Evolutionary conservation across 2,888 invertebrate species (phyloP).

Genomic region (Falcaria lacertinaria): DNA sequence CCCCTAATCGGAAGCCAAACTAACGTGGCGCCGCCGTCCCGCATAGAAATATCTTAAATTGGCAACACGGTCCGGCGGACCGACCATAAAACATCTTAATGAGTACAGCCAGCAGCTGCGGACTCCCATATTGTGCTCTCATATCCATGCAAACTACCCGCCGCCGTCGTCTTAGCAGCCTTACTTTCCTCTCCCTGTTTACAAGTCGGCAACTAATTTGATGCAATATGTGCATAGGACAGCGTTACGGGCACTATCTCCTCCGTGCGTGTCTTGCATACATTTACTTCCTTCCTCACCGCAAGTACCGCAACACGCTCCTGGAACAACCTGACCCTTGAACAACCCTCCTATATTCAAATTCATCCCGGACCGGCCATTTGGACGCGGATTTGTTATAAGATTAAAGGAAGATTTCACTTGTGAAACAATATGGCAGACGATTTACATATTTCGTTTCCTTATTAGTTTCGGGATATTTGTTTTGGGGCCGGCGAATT

Average conservation of each 20-base stretch:
- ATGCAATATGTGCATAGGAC: constrained; percentile 81
- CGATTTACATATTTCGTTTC: constrained; percentile 80
- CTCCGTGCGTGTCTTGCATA: constrained; percentile 77
- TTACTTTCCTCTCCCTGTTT: constrained; percentile 75
- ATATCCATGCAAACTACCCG: constrained; percentile 80
- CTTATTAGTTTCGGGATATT: constrained; percentile 80
- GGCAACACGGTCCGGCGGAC: constrained; percentile 77
- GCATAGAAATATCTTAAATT: constrained; percentile 80
- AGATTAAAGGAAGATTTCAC: constrained; percentile 81
- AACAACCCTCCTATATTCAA: constrained; percentile 75
- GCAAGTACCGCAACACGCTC: constrained; percentile 56
- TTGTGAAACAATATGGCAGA: constrained; percentile 79
- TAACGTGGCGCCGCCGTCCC: constrained; percentile 73
- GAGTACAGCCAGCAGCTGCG: constrained; percentile 78
- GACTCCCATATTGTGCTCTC: constrained; percentile 76
- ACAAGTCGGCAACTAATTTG: constrained; percentile 80
- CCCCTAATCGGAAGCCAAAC: constrained; percentile 79
- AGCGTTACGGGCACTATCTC: constrained; percentile 75
- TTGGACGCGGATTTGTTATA: constrained; percentile 81
- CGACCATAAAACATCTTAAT: constrained; percentile 81
- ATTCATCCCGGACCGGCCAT: constrained; percentile 74
- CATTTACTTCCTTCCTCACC: constrained; percentile 65
- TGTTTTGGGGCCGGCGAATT: constrained; percentile 77
- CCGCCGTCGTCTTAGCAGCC: constrained; percentile 71
- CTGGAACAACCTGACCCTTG: constrained; percentile 63